These are phyloP conservation scores for Hydractinia symbiolongicarpus DNA, from an alignment of 30 jellyfish, hydroid and myxozoan genomes.

Conservation along the genomic window DNA sequence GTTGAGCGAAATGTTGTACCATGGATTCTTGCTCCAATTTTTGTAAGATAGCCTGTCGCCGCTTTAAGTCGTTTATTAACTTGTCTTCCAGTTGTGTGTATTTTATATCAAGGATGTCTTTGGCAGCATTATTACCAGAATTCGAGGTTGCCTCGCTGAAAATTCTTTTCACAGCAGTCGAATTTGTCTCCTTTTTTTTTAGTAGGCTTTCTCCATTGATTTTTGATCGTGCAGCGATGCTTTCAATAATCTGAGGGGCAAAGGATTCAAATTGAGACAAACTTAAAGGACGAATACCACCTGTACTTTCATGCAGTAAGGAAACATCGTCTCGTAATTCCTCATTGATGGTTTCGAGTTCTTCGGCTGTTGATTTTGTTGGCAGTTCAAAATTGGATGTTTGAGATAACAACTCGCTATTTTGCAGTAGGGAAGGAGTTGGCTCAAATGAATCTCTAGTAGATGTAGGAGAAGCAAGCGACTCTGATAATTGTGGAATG, in stretches of 20 bases:
- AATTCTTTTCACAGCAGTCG: background rate
- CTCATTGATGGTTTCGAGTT: background rate
- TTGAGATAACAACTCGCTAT: background rate
- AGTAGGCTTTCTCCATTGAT: background rate
- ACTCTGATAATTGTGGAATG: background rate
- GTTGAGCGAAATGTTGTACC: background rate
- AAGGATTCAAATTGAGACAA: background rate
- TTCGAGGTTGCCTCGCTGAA: background rate
- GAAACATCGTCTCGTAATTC: conserved; percentile 22
- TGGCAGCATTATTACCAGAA: conserved; percentile 10
- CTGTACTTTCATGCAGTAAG: background rate
- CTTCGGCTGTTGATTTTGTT: background rate
- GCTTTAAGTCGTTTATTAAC: background rate
- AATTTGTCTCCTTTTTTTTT: background rate
- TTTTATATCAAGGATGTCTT: conserved; percentile 29
- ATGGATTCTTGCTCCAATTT: conserved; percentile 34
- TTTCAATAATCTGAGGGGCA: conserved; percentile 12
- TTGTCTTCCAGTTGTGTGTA: conserved; percentile 30
- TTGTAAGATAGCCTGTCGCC: conserved; percentile 23
- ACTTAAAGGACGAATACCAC: background rate
- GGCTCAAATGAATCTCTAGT: background rate
- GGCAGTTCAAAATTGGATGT: background rate
- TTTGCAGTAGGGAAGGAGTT: background rate
- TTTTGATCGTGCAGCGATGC: conserved; percentile 7
- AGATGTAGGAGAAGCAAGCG: background rate